Evolutionary conservation across 2,113 vertebrate species (phyloP).

Genomic region (Leucoraja erinaceus): DNA sequence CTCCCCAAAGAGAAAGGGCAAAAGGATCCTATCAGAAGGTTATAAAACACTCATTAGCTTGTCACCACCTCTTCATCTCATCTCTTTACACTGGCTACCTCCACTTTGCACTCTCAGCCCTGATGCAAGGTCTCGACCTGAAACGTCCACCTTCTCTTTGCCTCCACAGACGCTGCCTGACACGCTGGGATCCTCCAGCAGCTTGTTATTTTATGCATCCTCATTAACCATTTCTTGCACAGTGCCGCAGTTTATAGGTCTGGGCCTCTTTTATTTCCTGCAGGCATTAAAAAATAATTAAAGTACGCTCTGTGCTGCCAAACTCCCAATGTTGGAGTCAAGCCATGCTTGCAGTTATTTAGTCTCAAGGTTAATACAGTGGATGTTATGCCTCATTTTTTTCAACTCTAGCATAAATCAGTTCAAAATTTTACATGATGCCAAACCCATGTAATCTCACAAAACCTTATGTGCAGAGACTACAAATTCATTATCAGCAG

Average conservation of each 20-base stretch:
- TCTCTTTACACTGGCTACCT: too few relatives aligned
- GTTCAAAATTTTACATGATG: not conserved
- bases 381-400: slow-evolving; percentile 20
- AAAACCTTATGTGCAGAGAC: slow-evolving; percentile 16
- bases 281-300: slow-evolving; percentile 32
- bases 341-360: slow-evolving; percentile 17
- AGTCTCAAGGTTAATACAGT: not conserved
- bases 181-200: too few relatives aligned
- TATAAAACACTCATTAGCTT: too few relatives aligned
- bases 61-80: too few relatives aligned
- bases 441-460: slow-evolving; percentile 22
- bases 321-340: slow-evolving; percentile 13
- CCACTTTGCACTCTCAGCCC: too few relatives aligned
- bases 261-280: not conserved
- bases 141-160: too few relatives aligned
- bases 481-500: slow-evolving; percentile 26
- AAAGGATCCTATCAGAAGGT: not conserved
- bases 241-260: not conserved
- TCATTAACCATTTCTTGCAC: not conserved
- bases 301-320: not conserved
- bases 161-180: too few relatives aligned
- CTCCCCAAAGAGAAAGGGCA: not conserved
- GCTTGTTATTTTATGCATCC: not conserved
- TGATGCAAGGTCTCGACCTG: too few relatives aligned
- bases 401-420: slow-evolving; percentile 29